Evolutionary conservation across 2,797 vertebrate species (phyloP).

Genomic region (Platyrinchus mystaceus): DNA sequence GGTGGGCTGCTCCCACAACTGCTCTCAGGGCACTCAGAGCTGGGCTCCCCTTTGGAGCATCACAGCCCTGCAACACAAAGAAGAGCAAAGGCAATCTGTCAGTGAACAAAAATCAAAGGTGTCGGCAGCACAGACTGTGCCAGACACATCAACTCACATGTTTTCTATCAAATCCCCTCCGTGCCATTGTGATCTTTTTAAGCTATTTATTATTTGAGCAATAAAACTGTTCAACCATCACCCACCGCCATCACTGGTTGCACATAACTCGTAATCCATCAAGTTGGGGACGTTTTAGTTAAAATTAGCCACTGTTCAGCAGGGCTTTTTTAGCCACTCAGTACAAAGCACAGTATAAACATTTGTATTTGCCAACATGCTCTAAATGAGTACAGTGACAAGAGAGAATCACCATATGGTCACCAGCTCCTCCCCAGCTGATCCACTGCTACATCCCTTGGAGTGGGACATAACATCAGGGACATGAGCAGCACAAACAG

Average conservation of each 20-base stretch:
- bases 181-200: neutral
- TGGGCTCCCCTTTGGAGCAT: neutral
- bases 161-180: neutral
- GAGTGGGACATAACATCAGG: fast-evolving
- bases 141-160: neutral
- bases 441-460: neutral
- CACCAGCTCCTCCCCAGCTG: neutral
- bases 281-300: neutral
- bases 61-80: neutral
- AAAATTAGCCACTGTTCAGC: neutral
- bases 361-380: neutral
- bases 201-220: neutral
- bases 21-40: neutral
- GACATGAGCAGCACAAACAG: neutral
- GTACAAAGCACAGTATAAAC: neutral
- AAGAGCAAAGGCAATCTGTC: neutral
- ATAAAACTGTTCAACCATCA: neutral
- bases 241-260: neutral
- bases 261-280: neutral
- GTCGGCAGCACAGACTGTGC: neutral
- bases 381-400: neutral
- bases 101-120: neutral
- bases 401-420: neutral
- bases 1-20: neutral
- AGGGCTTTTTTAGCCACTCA: neutral